Percentiles rank a stretch among this genome's conserved stretches.
phyloP scores from a whole-genome alignment of 2,797 vertebrate genomes.

The Epinephelus coioides region DNA sequence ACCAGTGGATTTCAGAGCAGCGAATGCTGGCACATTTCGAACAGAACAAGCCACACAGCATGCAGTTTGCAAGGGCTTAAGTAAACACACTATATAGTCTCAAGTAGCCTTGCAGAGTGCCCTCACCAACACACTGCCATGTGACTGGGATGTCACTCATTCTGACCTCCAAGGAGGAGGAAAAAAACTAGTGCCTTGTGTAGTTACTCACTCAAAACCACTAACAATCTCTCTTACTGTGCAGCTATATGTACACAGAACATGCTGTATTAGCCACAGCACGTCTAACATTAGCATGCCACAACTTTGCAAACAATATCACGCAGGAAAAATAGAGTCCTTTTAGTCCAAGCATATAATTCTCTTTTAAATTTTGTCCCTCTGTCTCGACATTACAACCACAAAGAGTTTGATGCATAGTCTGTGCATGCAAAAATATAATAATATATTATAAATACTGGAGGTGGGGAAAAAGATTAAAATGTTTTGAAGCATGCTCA shows the following conservation, averaged over 20 bases:
- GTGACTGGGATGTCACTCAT: slow-evolving; percentile 51
- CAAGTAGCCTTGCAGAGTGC: slow-evolving; percentile 29
- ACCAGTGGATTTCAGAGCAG: slow-evolving; percentile 39
- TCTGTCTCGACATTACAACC: slow-evolving; percentile 21
- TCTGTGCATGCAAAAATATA: slow-evolving; percentile 17
- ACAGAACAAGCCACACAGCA: slow-evolving; percentile 49
- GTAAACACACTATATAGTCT: slow-evolving; percentile 49
- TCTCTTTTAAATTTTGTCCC: slow-evolving; percentile 29
- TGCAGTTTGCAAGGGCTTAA: slow-evolving; percentile 46
- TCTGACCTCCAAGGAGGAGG: slow-evolving; percentile 35
- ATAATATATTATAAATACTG: slow-evolving; percentile 10
- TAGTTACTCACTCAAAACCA: slow-evolving; percentile 59
- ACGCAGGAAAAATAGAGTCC: slow-evolving; percentile 39
- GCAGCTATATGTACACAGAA: slow-evolving; percentile 41
- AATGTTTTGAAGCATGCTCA: slow-evolving; percentile 17
- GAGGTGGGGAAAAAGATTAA: slow-evolving; percentile 32
- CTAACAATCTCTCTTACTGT: slow-evolving; percentile 46
- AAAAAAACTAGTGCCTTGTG: slow-evolving; percentile 14
- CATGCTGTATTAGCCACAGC: slow-evolving; percentile 37
- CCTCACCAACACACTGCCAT: slow-evolving; percentile 43
- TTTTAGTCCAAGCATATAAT: slow-evolving; percentile 50
- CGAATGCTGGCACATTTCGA: slow-evolving; percentile 45
- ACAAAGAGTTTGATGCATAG: slow-evolving; percentile 33
- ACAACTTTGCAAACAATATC: slow-evolving; percentile 46
- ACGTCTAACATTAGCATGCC: slow-evolving; percentile 51